Evolutionary conservation across 2,888 invertebrate species (phyloP).

Genomic region (Acronicta psi): DNA sequence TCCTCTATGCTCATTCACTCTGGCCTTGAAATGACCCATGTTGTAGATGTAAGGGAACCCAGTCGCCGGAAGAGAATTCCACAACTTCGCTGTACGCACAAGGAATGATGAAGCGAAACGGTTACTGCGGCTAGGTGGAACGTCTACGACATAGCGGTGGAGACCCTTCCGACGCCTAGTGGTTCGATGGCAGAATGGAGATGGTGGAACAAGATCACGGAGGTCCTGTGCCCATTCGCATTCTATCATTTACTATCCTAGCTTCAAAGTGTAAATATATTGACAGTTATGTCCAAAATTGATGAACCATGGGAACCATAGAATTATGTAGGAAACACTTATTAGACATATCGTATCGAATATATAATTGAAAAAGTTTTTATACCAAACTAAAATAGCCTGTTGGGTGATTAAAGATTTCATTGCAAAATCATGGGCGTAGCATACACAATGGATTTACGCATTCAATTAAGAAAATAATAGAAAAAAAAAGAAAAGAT

Average conservation of each 20-base stretch:
- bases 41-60: no score
- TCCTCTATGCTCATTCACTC: no score
- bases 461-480: constrained; percentile 36
- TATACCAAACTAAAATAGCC: constrained; percentile 43
- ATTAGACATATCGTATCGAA: constrained; percentile 56
- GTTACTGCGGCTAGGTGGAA: no score
- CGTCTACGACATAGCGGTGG: no score
- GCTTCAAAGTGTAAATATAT: neutral
- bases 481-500: constrained; percentile 17
- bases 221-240: no score
- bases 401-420: constrained; percentile 51
- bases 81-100: no score
- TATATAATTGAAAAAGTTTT: constrained; percentile 54
- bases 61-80: no score
- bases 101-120: no score
- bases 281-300: constrained; percentile 32
- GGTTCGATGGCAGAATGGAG: no score
- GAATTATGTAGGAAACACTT: constrained; percentile 35
- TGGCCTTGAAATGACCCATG: no score
- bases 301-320: constrained; percentile 48
- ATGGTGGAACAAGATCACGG: no score
- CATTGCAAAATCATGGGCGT: constrained; percentile 55
- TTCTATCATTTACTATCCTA: neutral
- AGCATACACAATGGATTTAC: constrained; percentile 59
- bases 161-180: no score